These are phyloP conservation scores for Protonemura montana DNA, from an alignment of 2,888 invertebrate species.

Conservation along the genomic window DNA sequence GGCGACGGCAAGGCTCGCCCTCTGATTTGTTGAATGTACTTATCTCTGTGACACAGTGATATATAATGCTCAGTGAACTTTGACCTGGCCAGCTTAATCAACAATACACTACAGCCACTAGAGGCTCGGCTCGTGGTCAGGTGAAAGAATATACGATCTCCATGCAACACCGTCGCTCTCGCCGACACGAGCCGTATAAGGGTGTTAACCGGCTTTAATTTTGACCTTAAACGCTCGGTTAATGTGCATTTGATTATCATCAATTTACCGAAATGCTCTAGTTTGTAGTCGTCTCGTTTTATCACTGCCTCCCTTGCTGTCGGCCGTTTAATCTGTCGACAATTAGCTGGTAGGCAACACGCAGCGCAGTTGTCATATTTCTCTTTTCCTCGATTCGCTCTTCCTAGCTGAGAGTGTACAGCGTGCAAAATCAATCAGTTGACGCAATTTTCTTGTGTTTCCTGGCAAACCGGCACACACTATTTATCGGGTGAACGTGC, in stretches of 20 bases:
- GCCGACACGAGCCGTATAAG: background rate
- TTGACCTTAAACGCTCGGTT: background rate
- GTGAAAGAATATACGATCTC: background rate
- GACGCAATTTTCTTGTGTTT: constrained; percentile 41
- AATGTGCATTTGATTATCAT: constrained; percentile 12
- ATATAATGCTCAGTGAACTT: constrained; percentile 21
- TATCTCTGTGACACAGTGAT: constrained; percentile 34
- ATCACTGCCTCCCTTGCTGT: background rate
- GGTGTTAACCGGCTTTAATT: constrained; percentile 3
- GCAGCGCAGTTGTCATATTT: background rate
- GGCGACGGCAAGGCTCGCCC: background rate
- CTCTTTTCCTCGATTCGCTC: background rate
- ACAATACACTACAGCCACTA: background rate
- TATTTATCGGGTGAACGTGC: constrained; percentile 38
- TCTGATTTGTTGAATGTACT: constrained; percentile 31
- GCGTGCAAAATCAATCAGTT: constrained; percentile 39
- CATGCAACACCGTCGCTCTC: background rate
- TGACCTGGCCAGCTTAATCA: constrained; percentile 31
- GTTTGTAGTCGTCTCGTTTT: background rate
- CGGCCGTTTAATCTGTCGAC: background rate
- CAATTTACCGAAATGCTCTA: background rate
- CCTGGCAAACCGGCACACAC: constrained; percentile 15
- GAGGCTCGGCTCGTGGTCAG: background rate
- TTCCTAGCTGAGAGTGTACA: constrained; percentile 12
- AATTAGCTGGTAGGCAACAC: background rate